phyloP scores from a whole-genome alignment of 2,113 vertebrate species.

The Alectura lathami region DNA sequence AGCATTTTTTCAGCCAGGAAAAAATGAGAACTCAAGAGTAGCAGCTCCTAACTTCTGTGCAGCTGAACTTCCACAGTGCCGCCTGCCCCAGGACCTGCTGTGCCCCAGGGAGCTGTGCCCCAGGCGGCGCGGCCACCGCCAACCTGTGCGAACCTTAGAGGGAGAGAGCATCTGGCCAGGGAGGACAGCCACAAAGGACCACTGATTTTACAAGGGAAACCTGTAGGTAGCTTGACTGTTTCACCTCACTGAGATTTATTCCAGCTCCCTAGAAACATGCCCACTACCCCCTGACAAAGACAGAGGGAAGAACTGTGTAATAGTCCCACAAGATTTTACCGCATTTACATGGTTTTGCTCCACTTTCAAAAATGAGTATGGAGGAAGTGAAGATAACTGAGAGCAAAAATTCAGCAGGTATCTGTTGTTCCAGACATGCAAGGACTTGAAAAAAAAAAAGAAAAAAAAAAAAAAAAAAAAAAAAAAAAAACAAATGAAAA shows the following conservation, averaged over 20 bases:
- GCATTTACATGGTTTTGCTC: background rate
- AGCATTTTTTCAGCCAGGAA: background rate
- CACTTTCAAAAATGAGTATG: background rate
- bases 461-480: background rate
- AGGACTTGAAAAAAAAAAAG: background rate
- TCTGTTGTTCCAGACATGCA: background rate
- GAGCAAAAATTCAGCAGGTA: background rate
- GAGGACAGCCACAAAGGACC: background rate
- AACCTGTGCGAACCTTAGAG: background rate
- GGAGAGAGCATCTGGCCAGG: background rate
- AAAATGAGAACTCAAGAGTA: background rate
- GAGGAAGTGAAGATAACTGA: background rate
- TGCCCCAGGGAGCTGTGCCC: background rate
- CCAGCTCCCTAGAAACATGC: background rate
- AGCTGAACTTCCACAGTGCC: background rate
- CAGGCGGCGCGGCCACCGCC: accelerated
- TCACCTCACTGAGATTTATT: background rate
- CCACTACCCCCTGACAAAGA: background rate
- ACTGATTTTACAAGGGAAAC: background rate
- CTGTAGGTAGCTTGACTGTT: background rate
- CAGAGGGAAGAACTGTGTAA: background rate
- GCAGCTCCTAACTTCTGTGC: background rate
- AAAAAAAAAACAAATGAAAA: background rate
- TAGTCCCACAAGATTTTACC: no score
- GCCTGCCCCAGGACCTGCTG: background rate